A percentile compares a stretch with the other conserved stretches of the same genome.
Conservation (phyloP, 2,113 vertebrate species). For the Amphilophus citrinellus region DNA sequence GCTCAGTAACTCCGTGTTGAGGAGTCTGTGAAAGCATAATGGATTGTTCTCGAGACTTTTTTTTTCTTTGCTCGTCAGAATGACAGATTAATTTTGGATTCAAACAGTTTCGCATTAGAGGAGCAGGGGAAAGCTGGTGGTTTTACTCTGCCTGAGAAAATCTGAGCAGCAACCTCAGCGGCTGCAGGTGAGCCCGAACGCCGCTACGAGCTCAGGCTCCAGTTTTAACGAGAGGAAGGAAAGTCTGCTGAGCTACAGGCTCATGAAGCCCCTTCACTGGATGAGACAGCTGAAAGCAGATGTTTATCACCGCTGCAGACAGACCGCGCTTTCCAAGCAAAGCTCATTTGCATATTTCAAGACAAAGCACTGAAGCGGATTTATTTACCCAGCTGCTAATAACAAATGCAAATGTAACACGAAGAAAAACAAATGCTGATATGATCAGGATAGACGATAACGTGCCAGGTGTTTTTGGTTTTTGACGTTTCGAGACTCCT, state of each 20-base stretch:
- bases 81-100: neutral
- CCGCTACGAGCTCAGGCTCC: neutral
- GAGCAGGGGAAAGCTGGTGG: neutral
- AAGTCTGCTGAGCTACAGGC: neutral
- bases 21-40: conserved; percentile 13
- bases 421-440: neutral
- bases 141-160: neutral
- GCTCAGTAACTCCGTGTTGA: conserved; percentile 4
- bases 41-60: neutral
- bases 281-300: conserved; percentile 25
- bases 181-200: neutral
- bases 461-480: neutral
- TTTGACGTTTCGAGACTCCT: neutral
- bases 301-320: conserved; percentile 29
- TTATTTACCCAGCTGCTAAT: conserved; percentile 35
- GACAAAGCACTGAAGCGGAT: neutral
- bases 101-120: neutral
- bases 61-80: neutral
- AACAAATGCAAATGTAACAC: neutral
- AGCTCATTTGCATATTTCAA: conserved; percentile 40
- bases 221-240: conserved; percentile 10
- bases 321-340: neutral
- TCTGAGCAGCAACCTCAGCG: neutral
- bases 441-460: neutral
- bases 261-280: neutral